These are phyloP conservation scores for Erythrocercus mccallii DNA, from an alignment of 2,113 vertebrate species.

Conservation along the genomic window DNA sequence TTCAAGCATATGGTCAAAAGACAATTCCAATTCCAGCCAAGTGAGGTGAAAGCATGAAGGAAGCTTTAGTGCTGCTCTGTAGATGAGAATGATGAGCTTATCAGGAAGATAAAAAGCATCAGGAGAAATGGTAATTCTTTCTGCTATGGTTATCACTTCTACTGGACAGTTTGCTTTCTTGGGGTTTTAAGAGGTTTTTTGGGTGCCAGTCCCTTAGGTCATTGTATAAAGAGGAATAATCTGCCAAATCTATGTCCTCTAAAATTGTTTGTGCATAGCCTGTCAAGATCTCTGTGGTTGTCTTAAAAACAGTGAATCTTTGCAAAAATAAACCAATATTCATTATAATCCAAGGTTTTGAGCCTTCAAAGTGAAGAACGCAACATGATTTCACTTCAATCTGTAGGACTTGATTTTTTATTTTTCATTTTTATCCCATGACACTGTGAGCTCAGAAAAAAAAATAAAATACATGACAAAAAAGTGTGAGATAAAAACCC, in stretches of 20 bases:
- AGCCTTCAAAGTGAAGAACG: background rate
- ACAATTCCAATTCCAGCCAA: background rate
- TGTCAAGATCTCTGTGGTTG: background rate
- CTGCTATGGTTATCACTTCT: background rate
- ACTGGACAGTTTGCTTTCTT: accelerated
- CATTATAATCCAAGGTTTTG: background rate
- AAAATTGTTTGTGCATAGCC: background rate
- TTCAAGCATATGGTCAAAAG: background rate
- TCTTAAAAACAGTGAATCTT: background rate
- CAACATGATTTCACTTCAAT: background rate
- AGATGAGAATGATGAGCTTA: background rate
- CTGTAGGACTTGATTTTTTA: background rate
- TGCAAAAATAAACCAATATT: background rate
- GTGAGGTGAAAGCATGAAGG: background rate
- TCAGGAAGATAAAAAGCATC: background rate
- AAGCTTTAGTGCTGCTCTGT: background rate
- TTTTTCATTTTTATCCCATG: background rate
- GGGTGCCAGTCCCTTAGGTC: background rate
- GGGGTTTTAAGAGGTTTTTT: background rate
- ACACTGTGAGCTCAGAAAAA: background rate
- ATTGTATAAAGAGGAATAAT: background rate
- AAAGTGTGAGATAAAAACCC: background rate
- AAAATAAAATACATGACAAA: accelerated
- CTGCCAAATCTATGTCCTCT: background rate
- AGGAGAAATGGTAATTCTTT: background rate